Percentiles rank a stretch among this genome's conserved stretches.
These are phyloP conservation scores for Globodera ellingtonae DNA, from an alignment of 1,140 invertebrate genomes.

Conservation along the genomic window DNA sequence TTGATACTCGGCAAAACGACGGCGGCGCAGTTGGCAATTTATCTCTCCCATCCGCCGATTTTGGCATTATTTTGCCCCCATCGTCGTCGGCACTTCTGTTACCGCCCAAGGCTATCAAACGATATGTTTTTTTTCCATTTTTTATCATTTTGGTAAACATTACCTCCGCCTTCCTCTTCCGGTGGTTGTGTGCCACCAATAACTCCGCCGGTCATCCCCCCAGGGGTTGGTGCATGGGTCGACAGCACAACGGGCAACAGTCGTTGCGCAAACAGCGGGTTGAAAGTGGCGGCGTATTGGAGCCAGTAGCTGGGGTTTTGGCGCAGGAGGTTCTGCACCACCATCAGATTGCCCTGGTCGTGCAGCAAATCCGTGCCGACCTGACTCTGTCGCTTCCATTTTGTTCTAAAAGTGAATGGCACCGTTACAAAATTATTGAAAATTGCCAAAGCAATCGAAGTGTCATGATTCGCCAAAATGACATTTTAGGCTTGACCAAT, in stretches of 20 bases:
- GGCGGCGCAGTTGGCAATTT: not conserved
- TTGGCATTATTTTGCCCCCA: not conserved
- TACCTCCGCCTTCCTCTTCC: not conserved
- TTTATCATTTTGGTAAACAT: not conserved
- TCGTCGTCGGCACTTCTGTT: not conserved
- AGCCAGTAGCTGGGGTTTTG: conserved; percentile 74
- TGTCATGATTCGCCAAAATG: not conserved
- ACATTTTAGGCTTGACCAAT: not conserved
- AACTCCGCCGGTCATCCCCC: not conserved
- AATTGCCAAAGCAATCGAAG: not conserved
- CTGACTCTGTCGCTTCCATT: conserved; percentile 98
- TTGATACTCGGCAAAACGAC: not conserved
- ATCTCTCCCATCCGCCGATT: not conserved
- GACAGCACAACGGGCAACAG: conserved; percentile 27
- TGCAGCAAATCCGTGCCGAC: conserved; percentile 91
- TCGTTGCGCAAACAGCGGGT: conserved; percentile 37
- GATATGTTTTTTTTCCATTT: not conserved
- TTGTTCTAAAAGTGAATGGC: conserved; percentile 78
- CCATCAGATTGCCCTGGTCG: conserved; percentile 93
- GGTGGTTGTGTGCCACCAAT: too few species aligned
- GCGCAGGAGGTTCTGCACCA: conserved; percentile 81
- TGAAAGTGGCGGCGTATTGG: conserved; percentile 62
- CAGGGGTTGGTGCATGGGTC: not conserved
- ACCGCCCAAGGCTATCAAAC: not conserved
- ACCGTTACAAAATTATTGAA: not conserved